Conservation (phyloP, 64 coral and sea anemone genomes). For the Acropora yongei region DNA sequence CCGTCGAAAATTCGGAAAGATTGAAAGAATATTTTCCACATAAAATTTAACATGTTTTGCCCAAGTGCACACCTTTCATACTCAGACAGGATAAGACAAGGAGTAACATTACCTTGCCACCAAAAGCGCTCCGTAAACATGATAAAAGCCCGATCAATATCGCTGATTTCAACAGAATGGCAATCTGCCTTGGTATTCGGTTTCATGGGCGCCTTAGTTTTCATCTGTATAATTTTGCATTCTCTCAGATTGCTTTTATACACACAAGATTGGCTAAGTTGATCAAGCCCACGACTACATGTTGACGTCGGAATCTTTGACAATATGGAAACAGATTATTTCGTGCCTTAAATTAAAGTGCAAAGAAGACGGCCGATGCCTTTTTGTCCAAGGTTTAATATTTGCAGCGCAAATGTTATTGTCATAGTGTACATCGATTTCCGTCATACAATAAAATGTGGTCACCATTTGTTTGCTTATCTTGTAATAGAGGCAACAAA, state of each 20-base stretch:
- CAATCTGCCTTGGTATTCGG: not conserved
- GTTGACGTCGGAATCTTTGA: not conserved
- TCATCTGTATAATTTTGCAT: not conserved
- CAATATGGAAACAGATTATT: not conserved
- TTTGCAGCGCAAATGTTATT: constrained; percentile 35
- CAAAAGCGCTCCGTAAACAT: not conserved
- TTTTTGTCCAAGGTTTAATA: not conserved
- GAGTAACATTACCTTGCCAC: not conserved
- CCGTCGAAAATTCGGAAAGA: too few species aligned
- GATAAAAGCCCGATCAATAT: not conserved
- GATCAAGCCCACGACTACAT: too few species aligned
- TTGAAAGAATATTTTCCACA: too few species aligned
- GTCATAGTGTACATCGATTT: not conserved
- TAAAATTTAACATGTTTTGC: too few species aligned
- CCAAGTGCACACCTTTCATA: not conserved
- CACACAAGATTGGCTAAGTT: too few species aligned
- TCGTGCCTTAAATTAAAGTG: constrained; percentile 4
- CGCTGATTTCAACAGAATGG: not conserved
- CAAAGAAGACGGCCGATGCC: not conserved
- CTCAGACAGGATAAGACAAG: not conserved
- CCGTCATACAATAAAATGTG: not conserved
- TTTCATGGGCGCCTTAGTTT: not conserved
- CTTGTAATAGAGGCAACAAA: not conserved
- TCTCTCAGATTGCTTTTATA: not conserved
- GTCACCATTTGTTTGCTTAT: not conserved